phyloP scores from a whole-genome alignment of 2,888 invertebrate genomes.

The Drosophila helvetica region DNA sequence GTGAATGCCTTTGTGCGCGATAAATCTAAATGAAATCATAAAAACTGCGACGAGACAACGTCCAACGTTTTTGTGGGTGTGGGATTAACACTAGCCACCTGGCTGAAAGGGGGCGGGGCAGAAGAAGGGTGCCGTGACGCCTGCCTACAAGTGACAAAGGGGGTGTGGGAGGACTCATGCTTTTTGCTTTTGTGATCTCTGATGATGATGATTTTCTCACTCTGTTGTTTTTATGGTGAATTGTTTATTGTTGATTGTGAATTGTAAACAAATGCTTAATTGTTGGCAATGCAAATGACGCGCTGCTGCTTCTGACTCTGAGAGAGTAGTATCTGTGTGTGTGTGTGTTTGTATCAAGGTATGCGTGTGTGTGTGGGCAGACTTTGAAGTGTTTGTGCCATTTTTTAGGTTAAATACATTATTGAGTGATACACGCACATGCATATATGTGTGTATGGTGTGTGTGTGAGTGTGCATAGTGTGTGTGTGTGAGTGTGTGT shows the following conservation, averaged over 20 bases:
- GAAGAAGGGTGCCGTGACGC: conserved; percentile 3
- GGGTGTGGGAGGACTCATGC: background rate
- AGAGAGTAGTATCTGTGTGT: conserved; percentile 26
- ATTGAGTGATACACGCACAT: conserved; percentile 7
- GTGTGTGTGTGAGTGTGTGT: conserved; percentile 11
- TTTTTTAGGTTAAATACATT: conserved; percentile 67
- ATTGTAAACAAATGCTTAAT: conserved; percentile 76
- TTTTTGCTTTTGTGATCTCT: conserved; percentile 5
- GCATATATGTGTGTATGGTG: background rate
- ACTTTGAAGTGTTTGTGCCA: conserved; percentile 50
- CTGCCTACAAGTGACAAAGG: background rate
- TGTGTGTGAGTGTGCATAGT: conserved; percentile 1
- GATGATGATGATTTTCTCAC: conserved; percentile 42
- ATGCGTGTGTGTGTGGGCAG: conserved; percentile 57
- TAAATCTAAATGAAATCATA: conserved; percentile 64
- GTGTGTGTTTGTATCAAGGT: background rate
- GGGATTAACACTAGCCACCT: conserved; percentile 37
- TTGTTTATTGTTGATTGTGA: conserved; percentile 32
- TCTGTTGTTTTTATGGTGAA: conserved; percentile 26
- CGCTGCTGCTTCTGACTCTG: conserved; percentile 45
- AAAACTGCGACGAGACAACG: conserved; percentile 65
- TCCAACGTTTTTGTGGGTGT: conserved; percentile 36
- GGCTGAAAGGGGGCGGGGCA: background rate
- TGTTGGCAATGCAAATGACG: conserved; percentile 55
- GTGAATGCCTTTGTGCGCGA: conserved; percentile 34